phyloP scores from a whole-genome alignment of 2,888 invertebrate genomes.

The Drosophila algonquin region DNA sequence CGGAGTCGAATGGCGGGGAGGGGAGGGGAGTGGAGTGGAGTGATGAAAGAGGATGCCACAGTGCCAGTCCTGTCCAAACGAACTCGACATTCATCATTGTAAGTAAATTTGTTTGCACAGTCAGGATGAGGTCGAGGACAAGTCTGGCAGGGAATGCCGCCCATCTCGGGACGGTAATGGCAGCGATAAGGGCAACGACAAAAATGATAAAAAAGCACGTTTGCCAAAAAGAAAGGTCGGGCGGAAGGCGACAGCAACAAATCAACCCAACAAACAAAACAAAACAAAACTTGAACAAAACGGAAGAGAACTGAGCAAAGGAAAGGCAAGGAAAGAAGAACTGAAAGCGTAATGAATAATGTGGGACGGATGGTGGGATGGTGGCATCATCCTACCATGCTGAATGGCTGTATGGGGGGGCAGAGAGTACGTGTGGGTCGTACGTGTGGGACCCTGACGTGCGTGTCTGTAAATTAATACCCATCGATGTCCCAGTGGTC shows the following conservation, averaged over 20 bases:
- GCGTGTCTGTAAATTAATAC: constrained; percentile 75
- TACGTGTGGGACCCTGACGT: constrained; percentile 55
- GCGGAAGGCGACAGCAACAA: constrained; percentile 62
- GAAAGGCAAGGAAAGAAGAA: constrained; percentile 7
- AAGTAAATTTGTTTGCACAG: constrained; percentile 78
- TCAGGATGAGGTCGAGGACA: constrained; percentile 10
- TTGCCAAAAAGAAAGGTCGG: constrained; percentile 63
- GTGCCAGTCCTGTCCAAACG: constrained; percentile 44
- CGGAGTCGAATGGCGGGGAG: neutral
- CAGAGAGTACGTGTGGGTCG: constrained; percentile 43
- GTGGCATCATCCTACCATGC: no score
- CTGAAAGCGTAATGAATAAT: constrained; percentile 68
- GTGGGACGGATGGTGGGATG: constrained; percentile 53
- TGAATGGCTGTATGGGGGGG: constrained; percentile 8
- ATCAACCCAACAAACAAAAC: constrained; percentile 59
- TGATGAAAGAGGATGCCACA: constrained; percentile 19
- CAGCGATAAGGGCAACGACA: constrained; percentile 67
- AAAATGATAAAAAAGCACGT: constrained; percentile 78
- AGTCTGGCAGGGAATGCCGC: constrained; percentile 1
- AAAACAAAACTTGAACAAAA: constrained; percentile 30
- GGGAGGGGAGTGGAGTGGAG: neutral
- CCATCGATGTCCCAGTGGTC: constrained; percentile 67
- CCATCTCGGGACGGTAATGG: constrained; percentile 58
- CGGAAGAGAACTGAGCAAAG: constrained; percentile 22
- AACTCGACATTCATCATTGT: constrained; percentile 75